Base-by-base conservation (phyloP, 2,797 vertebrate species). In the Acomys russatus region DNA sequence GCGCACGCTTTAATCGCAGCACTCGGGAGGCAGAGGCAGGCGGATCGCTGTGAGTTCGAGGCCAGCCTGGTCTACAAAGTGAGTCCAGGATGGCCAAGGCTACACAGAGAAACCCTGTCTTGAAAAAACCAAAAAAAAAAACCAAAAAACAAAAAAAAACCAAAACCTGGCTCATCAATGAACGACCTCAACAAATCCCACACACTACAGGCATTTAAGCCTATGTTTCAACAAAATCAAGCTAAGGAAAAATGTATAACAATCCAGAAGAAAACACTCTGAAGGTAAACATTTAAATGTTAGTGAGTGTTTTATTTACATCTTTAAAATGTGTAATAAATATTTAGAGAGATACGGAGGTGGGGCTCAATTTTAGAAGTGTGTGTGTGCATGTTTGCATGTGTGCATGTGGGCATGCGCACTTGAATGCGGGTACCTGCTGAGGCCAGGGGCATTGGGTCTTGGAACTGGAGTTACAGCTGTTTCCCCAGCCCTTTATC, bases 231-330 rank as follows among this genome's bases (percentile, higher is more conserved):
- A 74, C 96, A 96, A 97, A 98, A 94, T 92, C 97, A 98, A 84
- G 89, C 82, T 35, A 96, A 96, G 82, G 86, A 98, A 97, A 18
- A 94, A 82, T 0, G 92, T 89, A 51, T 95, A 94, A 86, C 92
- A 90, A 95, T 96, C 95, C 95, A 91, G 97, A 98, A 95, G 97
- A 96, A 80, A 98, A 96, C 77, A 94, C 83, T 59, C 82, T 84
- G 49, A 98, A 99, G 99, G 99, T 99, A 97, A 97, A 79, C 3
- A 61, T 96, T 88, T 92, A 90, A 96, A 51, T 82, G 87, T 89
- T 25, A 90, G 38, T 56, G 56, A 73, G 33, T 94, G 49, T n/a
- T 10, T 80, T 96, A 54, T 66, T 95, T 90, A 68, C 10, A 49
- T 91, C 89, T 96, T 91, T 28, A 35, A 88, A 84, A 96, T 73